phyloP scores from a whole-genome alignment of 2,888 invertebrate genomes.

The Lepetodrilus schrolli region DNA sequence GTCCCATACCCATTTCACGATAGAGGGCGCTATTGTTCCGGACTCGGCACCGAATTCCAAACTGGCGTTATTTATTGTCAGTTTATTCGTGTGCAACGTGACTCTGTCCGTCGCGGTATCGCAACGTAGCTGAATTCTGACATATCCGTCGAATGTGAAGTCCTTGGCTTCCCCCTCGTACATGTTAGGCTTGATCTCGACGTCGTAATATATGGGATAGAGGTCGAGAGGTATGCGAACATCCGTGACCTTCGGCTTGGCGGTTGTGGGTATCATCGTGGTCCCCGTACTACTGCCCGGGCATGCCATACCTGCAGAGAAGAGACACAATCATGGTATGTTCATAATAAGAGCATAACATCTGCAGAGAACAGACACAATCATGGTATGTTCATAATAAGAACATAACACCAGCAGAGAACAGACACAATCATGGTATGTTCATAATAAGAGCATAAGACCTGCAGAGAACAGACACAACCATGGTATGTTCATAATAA shows the following conservation, averaged over 20 bases:
- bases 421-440: background rate
- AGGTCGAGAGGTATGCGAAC: conserved; percentile 61
- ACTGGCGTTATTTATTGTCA: conserved; percentile 44
- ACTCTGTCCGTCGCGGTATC: conserved; percentile 46
- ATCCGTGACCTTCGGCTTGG: conserved; percentile 37
- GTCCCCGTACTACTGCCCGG: background rate
- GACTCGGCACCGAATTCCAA: conserved; percentile 38
- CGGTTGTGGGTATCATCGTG: background rate
- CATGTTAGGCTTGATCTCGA: conserved; percentile 63
- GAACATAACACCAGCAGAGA: background rate
- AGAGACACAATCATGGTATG: too few species aligned
- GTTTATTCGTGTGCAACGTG: conserved; percentile 57
- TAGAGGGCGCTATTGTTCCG: conserved; percentile 38
- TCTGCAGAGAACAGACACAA: too few species aligned
- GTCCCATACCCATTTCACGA: conserved; percentile 46
- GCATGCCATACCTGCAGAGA: background rate
- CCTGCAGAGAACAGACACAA: too few species aligned
- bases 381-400: background rate
- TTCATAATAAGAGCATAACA: too few species aligned
- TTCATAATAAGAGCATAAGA: background rate
- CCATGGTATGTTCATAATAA: too few species aligned
- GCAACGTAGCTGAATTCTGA: conserved; percentile 51
- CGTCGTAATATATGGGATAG: conserved; percentile 56
- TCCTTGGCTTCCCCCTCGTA: conserved; percentile 51
- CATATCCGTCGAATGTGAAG: conserved; percentile 61